phyloP scores from a whole-genome alignment of 2,888 invertebrate species.

The Mesorhabditis spiculigera region DNA sequence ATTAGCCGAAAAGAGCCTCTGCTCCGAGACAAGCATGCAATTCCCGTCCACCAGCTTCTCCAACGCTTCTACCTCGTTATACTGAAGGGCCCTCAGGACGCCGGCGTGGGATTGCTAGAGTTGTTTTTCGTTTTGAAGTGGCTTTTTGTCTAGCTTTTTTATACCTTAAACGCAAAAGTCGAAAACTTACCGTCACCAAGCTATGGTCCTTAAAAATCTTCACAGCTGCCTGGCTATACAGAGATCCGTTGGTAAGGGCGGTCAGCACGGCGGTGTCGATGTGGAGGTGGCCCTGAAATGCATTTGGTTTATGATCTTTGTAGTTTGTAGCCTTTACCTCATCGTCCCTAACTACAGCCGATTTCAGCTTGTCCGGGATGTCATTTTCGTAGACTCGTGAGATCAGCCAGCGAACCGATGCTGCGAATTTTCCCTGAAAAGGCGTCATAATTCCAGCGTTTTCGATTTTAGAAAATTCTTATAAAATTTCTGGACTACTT shows the following conservation, averaged over 20 bases:
- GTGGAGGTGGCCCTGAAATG: conserved; percentile 36
- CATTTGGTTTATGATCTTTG: neutral
- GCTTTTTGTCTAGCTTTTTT: too few relatives aligned
- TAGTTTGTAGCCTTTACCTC: conserved; percentile 27
- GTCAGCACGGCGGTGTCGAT: conserved; percentile 41
- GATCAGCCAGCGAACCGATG: conserved; percentile 56
- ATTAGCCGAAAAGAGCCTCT: conserved; percentile 58
- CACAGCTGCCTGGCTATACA: conserved; percentile 61
- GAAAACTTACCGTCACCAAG: conserved; percentile 40
- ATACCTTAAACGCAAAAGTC: neutral
- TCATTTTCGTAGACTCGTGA: conserved; percentile 51
- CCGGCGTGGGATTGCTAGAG: conserved; percentile 57
- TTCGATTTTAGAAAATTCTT: too few relatives aligned
- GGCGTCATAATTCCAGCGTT: too few relatives aligned
- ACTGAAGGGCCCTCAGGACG: conserved; percentile 60
- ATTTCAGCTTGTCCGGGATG: conserved; percentile 51
- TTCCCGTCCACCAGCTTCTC: conserved; percentile 58
- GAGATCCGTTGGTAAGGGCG: conserved; percentile 56
- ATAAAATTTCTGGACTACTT: too few relatives aligned
- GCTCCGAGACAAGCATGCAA: conserved; percentile 59
- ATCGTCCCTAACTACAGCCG: conserved; percentile 44
- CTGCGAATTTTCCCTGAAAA: conserved; percentile 51
- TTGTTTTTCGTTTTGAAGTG: neutral
- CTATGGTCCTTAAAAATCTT: conserved; percentile 59
- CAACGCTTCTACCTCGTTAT: conserved; percentile 48